Conservation (phyloP, 2,888 invertebrate species). For the Hermodice carunculata region DNA sequence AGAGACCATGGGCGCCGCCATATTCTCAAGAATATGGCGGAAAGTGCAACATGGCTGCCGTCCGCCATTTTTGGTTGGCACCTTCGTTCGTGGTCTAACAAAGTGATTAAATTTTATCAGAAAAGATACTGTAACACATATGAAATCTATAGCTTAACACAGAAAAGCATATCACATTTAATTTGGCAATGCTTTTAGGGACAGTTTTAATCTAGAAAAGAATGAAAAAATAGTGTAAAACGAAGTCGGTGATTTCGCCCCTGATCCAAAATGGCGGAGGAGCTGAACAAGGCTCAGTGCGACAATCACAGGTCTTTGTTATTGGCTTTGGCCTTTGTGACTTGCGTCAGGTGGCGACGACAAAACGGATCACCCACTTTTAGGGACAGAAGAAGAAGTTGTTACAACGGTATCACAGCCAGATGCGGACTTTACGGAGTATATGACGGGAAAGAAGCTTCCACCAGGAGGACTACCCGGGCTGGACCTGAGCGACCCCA, state of each 20-base stretch:
- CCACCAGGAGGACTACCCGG: constrained; percentile 81
- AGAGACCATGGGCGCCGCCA: constrained; percentile 75
- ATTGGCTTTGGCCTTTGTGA: not conserved
- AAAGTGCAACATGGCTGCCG: constrained; percentile 71
- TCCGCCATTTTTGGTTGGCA: constrained; percentile 67
- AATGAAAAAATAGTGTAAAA: not conserved
- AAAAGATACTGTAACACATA: too few species aligned
- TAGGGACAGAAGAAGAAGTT: constrained; percentile 57
- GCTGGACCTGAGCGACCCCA: constrained; percentile 90
- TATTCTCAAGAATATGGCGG: constrained; percentile 74
- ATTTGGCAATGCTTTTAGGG: too few species aligned
- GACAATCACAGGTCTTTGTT: not conserved
- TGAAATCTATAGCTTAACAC: too few species aligned
- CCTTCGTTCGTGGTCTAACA: constrained; percentile 65
- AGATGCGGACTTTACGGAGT: constrained; percentile 93
- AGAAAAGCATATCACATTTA: too few species aligned
- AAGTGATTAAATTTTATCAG: not conserved
- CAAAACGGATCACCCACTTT: constrained; percentile 21
- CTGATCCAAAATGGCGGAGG: not conserved
- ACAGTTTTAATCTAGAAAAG: not conserved
- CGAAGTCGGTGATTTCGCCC: not conserved
- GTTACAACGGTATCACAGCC: constrained; percentile 73
- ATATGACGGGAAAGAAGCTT: constrained; percentile 90
- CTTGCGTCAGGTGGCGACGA: not conserved
- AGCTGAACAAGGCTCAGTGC: too few species aligned